A percentile compares a stretch with the other conserved stretches of the same genome.
Evolutionary conservation across 2,888 invertebrate genomes (phyloP).

Genomic region (Adelphocoris suturalis): DNA sequence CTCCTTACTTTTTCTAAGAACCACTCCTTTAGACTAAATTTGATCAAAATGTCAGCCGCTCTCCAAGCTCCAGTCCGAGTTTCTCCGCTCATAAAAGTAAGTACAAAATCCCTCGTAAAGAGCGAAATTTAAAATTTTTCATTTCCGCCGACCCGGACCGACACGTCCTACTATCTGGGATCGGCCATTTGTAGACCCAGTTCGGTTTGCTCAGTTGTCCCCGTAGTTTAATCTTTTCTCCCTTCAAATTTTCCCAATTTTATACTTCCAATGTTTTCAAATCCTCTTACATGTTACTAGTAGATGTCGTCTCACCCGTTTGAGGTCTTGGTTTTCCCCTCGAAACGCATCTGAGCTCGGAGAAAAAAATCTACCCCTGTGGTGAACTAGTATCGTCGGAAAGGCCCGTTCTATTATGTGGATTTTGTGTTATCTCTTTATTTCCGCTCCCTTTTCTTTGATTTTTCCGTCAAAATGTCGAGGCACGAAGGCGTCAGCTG

Average conservation of each 20-base stretch:
- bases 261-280: neutral
- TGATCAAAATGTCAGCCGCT: slow-evolving; percentile 76
- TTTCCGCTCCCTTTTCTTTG: slow-evolving; percentile 1
- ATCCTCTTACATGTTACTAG: neutral
- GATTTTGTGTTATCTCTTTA: slow-evolving; percentile 18
- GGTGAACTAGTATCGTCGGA: neutral
- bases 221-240: slow-evolving; percentile 5
- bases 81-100: slow-evolving; percentile 90
- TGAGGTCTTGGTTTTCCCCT: neutral
- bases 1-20: neutral
- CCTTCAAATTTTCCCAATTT: neutral
- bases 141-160: neutral
- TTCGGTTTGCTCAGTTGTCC: slow-evolving; percentile 49
- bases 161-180: slow-evolving; percentile 28
- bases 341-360: neutral
- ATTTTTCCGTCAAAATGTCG: slow-evolving; percentile 46
- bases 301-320: neutral
- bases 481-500: slow-evolving; percentile 93
- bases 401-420: slow-evolving; percentile 43
- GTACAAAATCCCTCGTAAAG: slow-evolving; percentile 72
- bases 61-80: slow-evolving; percentile 87
- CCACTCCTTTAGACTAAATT: neutral
- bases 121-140: neutral
- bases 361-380: neutral
- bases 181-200: slow-evolving; percentile 58